Conservation (phyloP, 2,113 vertebrate genomes). For the Rhipidura dahli region DNA sequence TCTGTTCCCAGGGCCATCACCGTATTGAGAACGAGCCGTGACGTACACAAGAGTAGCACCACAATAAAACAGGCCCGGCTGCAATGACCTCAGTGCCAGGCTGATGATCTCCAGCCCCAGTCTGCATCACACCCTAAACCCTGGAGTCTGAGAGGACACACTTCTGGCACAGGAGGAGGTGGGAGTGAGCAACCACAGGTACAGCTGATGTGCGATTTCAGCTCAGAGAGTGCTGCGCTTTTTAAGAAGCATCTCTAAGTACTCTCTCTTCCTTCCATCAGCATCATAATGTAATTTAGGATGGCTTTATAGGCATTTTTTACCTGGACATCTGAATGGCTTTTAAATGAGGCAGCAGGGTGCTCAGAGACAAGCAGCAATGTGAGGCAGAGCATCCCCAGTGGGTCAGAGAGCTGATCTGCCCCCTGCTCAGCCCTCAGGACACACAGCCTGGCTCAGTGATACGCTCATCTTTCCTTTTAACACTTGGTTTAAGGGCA, state of each 20-base stretch:
- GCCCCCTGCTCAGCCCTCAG: background rate
- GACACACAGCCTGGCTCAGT: fast-evolving
- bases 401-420: background rate
- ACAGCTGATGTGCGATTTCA: background rate
- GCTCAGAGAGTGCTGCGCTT: background rate
- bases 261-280: background rate
- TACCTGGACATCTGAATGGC: background rate
- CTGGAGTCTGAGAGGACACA: background rate
- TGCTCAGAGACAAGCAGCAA: background rate
- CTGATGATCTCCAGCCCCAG: background rate
- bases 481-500: background rate
- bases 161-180: background rate
- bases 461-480: fast-evolving
- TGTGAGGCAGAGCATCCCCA: background rate
- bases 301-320: background rate
- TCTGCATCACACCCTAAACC: background rate
- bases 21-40: background rate
- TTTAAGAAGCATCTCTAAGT: background rate
- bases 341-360: background rate
- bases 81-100: background rate
- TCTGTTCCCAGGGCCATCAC: background rate
- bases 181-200: background rate
- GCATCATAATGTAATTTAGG: background rate
- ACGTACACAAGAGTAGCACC: background rate
- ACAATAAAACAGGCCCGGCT: background rate